These are phyloP conservation scores for Myotis brandtii DNA, from an alignment of 2,113 vertebrate species.

Conservation along the genomic window DNA sequence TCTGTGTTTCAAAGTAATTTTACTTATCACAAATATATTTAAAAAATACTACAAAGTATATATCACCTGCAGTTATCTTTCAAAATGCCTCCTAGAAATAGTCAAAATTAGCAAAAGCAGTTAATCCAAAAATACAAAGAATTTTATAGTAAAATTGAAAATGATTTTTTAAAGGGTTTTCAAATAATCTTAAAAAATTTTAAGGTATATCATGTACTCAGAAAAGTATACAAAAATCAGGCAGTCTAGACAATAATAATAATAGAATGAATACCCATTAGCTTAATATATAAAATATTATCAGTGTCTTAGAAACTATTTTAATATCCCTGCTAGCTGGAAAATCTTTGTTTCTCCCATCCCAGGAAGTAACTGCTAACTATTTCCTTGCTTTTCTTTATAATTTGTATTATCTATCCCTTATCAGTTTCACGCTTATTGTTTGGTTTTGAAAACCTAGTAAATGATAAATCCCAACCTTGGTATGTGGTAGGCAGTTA, in stretches of 20 bases:
- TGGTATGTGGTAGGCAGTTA: no score
- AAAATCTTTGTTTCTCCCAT: not conserved
- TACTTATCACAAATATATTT: constrained; percentile 17
- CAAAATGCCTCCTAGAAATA: constrained; percentile 25
- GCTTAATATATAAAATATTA: not conserved
- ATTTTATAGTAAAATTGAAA: constrained; percentile 43
- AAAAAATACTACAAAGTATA: not conserved
- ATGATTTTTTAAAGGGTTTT: not conserved
- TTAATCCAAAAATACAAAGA: constrained; percentile 24
- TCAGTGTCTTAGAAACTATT: not conserved
- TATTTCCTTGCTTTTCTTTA: not conserved
- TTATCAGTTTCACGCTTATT: not conserved
- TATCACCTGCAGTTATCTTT: constrained; percentile 8
- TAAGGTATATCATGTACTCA: not conserved
- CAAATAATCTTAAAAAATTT: not conserved
- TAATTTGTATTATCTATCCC: not conserved
- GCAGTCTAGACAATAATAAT: not conserved
- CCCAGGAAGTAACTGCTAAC: not conserved
- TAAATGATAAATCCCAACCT: not conserved
- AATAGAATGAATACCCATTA: not conserved
- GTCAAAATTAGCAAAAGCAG: constrained; percentile 39
- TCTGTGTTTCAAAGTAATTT: constrained; percentile 47
- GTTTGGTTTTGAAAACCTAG: constrained; percentile 25
- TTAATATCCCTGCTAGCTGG: not conserved
- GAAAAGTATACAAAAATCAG: not conserved